Percentiles rank a stretch among this genome's conserved stretches.
phyloP scores from a whole-genome alignment of 1,140 invertebrate species.

The Drosophila asahinai region DNA sequence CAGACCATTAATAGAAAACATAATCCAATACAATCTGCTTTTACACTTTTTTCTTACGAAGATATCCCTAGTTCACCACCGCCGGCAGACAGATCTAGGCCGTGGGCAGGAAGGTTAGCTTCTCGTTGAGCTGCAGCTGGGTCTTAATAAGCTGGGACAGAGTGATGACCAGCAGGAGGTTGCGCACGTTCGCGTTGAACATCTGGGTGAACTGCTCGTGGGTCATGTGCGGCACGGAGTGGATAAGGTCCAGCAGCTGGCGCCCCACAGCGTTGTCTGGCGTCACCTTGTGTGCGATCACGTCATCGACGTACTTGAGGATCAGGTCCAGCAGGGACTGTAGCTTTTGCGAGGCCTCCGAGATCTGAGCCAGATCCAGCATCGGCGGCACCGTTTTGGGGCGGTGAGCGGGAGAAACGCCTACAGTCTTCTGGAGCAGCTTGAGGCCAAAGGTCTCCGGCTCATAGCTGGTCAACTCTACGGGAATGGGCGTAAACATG shows the following conservation, averaged over 20 bases:
- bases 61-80: slow-evolving; percentile 18
- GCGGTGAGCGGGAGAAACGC: slow-evolving; percentile 86
- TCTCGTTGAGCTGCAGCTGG: slow-evolving; percentile 97
- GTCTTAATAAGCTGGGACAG: slow-evolving; percentile 98
- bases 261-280: slow-evolving; percentile 94
- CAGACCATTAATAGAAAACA: slow-evolving; percentile 47
- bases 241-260: slow-evolving; percentile 94
- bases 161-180: slow-evolving; percentile 98
- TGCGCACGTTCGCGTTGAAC: slow-evolving; percentile 98
- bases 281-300: slow-evolving; percentile 89
- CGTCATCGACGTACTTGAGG: slow-evolving; percentile 95
- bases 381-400: slow-evolving; percentile 91
- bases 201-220: slow-evolving; percentile 96
- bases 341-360: slow-evolving; percentile 92
- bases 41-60: slow-evolving; percentile 62
- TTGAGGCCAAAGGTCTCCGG: slow-evolving; percentile 94
- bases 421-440: slow-evolving; percentile 91
- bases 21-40: slow-evolving; percentile 60
- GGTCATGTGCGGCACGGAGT: slow-evolving; percentile 95
- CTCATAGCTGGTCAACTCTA: slow-evolving; percentile 94
- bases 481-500: slow-evolving; percentile 97
- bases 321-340: slow-evolving; percentile 92
- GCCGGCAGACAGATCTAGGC: slow-evolving; percentile 35
- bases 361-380: slow-evolving; percentile 94
- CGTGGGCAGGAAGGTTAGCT: slow-evolving; percentile 92